A percentile compares a stretch with the other conserved stretches of the same genome.
phyloP scores from a whole-genome alignment of 2,113 vertebrate genomes.

The Gnathonemus longibarbis region DNA sequence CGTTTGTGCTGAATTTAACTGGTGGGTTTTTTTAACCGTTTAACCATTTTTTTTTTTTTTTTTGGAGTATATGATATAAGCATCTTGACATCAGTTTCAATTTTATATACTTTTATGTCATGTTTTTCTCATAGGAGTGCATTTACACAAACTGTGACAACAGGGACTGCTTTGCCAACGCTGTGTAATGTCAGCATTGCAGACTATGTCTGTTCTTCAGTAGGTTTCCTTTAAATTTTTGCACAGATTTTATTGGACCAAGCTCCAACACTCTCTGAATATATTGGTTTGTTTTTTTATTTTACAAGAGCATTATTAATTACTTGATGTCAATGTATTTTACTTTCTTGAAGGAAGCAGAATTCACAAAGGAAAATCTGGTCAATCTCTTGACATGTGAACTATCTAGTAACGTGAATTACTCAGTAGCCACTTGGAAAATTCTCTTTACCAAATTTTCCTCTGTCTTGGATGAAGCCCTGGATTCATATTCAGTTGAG shows the following conservation, averaged over 20 bases:
- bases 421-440: conserved; percentile 24
- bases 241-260: not conserved
- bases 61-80: not conserved
- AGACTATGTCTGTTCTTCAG: conserved; percentile 38
- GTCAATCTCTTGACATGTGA: conserved; percentile 28
- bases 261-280: not conserved
- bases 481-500: conserved; percentile 21
- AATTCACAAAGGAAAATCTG: conserved; percentile 26
- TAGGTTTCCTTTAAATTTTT: conserved; percentile 22
- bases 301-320: not conserved
- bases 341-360: conserved; percentile 26
- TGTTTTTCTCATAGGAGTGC: conserved; percentile 1
- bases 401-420: not conserved
- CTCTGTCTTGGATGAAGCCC: conserved; percentile 25
- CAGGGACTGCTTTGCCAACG: not conserved
- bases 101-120: not conserved
- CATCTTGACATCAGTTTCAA: not conserved
- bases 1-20: conserved; percentile 24
- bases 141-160: not conserved
- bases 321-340: not conserved
- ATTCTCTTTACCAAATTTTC: conserved; percentile 28
- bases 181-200: conserved; percentile 33
- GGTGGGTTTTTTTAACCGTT: conserved; percentile 21
- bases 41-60: not conserved
- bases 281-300: not conserved